Evolutionary conservation across 2,797 vertebrate species (phyloP).

Genomic region (Melanotaenia trifasciata): DNA sequence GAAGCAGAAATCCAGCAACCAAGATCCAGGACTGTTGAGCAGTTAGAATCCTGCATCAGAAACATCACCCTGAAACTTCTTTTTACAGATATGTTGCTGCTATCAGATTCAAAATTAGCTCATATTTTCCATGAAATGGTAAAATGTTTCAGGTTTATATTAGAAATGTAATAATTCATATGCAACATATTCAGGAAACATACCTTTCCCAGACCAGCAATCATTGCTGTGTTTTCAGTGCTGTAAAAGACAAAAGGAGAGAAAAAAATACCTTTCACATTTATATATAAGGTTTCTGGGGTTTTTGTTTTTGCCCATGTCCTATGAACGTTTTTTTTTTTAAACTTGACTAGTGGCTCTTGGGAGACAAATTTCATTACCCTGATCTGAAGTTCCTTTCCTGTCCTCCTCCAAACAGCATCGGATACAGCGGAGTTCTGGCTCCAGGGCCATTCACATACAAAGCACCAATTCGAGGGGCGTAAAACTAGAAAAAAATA

Average conservation of each 20-base stretch:
- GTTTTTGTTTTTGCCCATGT: neutral
- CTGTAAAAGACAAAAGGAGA: slow-evolving; percentile 78
- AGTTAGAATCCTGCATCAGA: too few relatives aligned
- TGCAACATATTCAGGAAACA: neutral
- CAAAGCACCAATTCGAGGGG: slow-evolving; percentile 91
- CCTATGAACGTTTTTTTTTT: neutral
- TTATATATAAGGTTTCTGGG: neutral
- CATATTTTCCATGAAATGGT: too few relatives aligned
- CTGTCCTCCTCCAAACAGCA: slow-evolving; percentile 95
- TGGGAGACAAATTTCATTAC: slow-evolving; percentile 74
- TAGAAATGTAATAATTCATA: too few relatives aligned
- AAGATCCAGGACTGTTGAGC: too few relatives aligned
- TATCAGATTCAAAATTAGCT: too few relatives aligned
- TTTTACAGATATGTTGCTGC: too few relatives aligned
- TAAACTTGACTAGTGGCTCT: too few relatives aligned
- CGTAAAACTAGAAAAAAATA: slow-evolving; percentile 88
- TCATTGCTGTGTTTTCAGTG: slow-evolving; percentile 98
- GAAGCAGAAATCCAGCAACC: too few relatives aligned
- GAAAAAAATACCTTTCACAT: neutral
- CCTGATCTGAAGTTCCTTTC: slow-evolving; percentile 94
- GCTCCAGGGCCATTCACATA: slow-evolving; percentile 83
- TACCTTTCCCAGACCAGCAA: slow-evolving; percentile 96
- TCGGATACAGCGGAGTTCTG: slow-evolving; percentile 85
- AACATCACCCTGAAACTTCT: too few relatives aligned
- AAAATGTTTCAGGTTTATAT: too few relatives aligned